Conservation (phyloP, 2,888 invertebrate genomes). For the Troides oblongomaculatus region DNA sequence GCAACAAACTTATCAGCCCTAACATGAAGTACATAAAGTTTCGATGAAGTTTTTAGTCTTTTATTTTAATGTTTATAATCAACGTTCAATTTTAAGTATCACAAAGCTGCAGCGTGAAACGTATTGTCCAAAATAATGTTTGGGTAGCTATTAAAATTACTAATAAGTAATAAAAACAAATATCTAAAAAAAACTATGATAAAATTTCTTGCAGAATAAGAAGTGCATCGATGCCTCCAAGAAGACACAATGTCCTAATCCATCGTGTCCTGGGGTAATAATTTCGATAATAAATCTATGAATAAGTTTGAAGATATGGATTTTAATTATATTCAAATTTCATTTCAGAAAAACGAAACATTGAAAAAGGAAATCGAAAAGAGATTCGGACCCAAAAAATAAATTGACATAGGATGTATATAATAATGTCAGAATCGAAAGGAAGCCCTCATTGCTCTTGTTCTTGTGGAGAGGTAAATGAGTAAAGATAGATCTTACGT, state of each 20-base stretch:
- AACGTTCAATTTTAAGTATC: no score
- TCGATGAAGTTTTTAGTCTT: no score
- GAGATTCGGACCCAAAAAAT: constrained; percentile 40
- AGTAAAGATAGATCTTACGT: not conserved
- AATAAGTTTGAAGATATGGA: not conserved
- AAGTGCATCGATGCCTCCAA: constrained; percentile 41
- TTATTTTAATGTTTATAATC: no score
- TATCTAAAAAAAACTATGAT: not conserved
- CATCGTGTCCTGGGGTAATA: constrained; percentile 48
- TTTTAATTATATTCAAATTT: not conserved
- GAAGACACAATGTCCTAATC: constrained; percentile 44
- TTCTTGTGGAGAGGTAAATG: constrained; percentile 32
- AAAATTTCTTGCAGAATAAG: constrained; percentile 40
- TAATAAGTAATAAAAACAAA: not conserved
- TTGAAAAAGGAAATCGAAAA: constrained; percentile 45
- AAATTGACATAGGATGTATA: constrained; percentile 20
- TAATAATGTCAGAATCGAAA: constrained; percentile 29
- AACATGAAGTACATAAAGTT: no score
- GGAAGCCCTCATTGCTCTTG: constrained; percentile 28
- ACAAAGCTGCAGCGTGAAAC: no score
- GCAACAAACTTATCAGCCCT: no score
- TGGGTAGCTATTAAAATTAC: no score
- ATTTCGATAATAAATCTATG: not conserved
- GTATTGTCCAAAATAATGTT: no score
- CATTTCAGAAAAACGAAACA: constrained; percentile 45